Evolutionary conservation across 2,113 vertebrate species (phyloP), one percentile per base, ranked within the genome.

Genomic region (Silurus glanis): DNA sequence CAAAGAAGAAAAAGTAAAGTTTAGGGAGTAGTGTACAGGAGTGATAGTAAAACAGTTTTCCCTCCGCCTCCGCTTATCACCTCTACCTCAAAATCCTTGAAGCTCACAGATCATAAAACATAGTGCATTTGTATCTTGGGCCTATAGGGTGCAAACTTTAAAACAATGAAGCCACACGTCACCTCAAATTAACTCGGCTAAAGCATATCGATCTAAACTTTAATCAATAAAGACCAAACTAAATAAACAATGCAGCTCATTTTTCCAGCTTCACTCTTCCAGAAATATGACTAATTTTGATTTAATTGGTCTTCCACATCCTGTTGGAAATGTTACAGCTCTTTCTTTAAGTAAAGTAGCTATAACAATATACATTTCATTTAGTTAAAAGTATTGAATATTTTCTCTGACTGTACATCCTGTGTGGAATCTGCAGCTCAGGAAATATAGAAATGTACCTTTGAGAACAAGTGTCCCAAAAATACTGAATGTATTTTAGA

Each of bases 311-410:
- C 37, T 17, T 55, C 49, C 21, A 28, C 71, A 84, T 59, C n/a
- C 37, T 75, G 67, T 59, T 49, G 67, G 37, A 74, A 58, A 75
- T 75, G 47, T 53, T 78, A 76, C 72, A 76, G n/a, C 45, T 62
- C 71, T 0, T 12, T 83, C 25, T 67, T 58, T 80, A 53, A 75
- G 13, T 53, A 21, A 53, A 53, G n/a, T 9, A 53, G 72, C 19
- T n/a, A 37, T 37, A 37, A 37, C 37, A 37, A 37, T 37, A 37
- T 37, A 37, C 37, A 37, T 69, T 49, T 17, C 47, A 53, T 82
- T 8, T 2, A 51, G 45, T 67, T 67, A 2, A 51, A 13, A 25
- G 21, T 47, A 6, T 78, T 25, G n/a, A 78, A 16, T 17, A 0
- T 4, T 80, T 53, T 66, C 12, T 47, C 23, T 23, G n/a, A 56